Evolutionary conservation across 1,140 invertebrate species (phyloP).

Genomic region (Dufourea novaeangliae): DNA sequence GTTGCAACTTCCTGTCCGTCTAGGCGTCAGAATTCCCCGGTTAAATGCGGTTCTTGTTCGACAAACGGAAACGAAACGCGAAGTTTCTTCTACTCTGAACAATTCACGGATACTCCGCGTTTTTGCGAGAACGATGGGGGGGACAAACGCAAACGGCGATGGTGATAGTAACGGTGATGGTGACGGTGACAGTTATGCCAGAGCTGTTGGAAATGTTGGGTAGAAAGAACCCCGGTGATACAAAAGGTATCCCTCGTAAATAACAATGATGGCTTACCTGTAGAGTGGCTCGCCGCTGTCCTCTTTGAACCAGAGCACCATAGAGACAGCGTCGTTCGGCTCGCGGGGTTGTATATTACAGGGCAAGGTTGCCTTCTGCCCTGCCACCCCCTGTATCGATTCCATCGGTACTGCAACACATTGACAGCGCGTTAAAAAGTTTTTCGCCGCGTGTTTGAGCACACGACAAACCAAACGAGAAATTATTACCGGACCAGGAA

Average conservation of each 20-base stretch:
- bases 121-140: background rate
- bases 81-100: background rate
- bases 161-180: no score
- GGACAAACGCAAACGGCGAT: background rate
- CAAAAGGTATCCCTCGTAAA: constrained; percentile 47
- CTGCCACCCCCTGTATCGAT: constrained; percentile 90
- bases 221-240: background rate
- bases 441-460: background rate
- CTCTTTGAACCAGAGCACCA: constrained; percentile 94
- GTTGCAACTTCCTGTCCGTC: no score
- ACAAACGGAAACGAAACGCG: background rate
- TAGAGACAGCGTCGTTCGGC: constrained; percentile 89
- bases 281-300: constrained; percentile 91
- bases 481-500: constrained; percentile 37
- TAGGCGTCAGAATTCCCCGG: no score
- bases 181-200: no score
- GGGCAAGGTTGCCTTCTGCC: constrained; percentile 88
- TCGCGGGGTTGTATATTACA: constrained; percentile 91
- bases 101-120: background rate
- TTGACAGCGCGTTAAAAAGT: constrained; percentile 36
- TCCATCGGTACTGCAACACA: constrained; percentile 88
- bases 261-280: constrained; percentile 84
- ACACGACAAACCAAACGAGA: constrained; percentile 14
- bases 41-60: no score
- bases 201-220: background rate